Base-by-base conservation (phyloP, 2,888 invertebrate species). In the Drosophila tanythrix region DNA sequence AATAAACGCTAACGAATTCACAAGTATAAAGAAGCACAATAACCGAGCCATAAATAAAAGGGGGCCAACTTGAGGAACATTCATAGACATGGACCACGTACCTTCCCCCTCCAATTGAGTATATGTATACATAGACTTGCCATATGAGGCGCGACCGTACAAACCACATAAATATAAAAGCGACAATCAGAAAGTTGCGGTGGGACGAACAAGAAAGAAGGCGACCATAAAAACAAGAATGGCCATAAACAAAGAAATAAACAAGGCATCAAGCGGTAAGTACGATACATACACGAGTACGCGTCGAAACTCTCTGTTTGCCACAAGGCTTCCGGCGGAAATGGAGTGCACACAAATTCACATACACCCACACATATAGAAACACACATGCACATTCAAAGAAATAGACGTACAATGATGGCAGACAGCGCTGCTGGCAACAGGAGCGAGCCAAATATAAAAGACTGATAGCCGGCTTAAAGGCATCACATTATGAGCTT, bases 241-340 rank as follows among this genome's bases (percentile, higher is more conserved):
- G 72, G 73, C 69, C 79, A 79, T 86, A 89, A 86, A 89, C 88
- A 89, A 82, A 82, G 81, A 77, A 89, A 85, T 81, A 88, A 86
- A 88, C 90, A 85, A 83, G 83, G 74, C 81, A 70, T 74, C 81
- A 79, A 87, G 75, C 77, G 71, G 77, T 87, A 89, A 87, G 79
- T 79, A 81, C 76, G 71, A 74, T 74, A 71, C 66, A 78, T 62
- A 77, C 69, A 68, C 52, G 58, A 68, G 66, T 66, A 51, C 43
- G 69, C 70, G 66, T 35, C 59, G 74, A 73, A 79, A 77, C 70
- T 74, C 74, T 79, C 71, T 78, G 76, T 71, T 76, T 75, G 78
- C 59, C 65, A 55, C 81, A 81, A 56, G 68, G 81, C 86, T 87
- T 89, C 86, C 88, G 86, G 83, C 86, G 88, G 83, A 89, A 88